Evolutionary conservation across 2,888 invertebrate species (phyloP), one percentile per base, ranked within the genome.

Genomic region (Trichopoda pennipes): DNA sequence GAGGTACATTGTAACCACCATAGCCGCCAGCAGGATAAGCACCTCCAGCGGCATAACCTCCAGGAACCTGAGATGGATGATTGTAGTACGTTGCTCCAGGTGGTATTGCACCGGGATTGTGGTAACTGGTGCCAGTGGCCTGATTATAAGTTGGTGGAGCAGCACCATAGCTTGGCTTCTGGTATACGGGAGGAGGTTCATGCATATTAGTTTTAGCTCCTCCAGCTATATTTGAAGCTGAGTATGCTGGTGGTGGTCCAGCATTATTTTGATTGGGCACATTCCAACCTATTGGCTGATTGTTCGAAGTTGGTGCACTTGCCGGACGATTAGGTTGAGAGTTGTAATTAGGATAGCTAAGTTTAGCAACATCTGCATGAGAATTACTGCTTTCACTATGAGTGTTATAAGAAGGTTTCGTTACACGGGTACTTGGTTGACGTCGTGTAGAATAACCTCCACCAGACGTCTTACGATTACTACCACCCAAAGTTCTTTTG

Each of bases 171-270:
- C 86, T 87, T 47, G 87, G 87, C 6, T 87, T 87, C 55, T 88
- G 87, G 78, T 91, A 91, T 3, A 87, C 80, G 6, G 91, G 91
- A 35, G 91, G 88, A 3, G 86, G 74, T 83, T 90, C 90, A 81
- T 90, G 85, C 19, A 90, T 77, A 68, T 90, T 90, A 12, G 90
- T 87, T 14, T 87, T 87, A 0, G 88, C 89, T 16, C 90, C 91
- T 6, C 90, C 90, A 9, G 75, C 86, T 0, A 88, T 87, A 85
- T 90, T 90, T 1, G 88, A 84, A 10, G 89, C 86, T 0, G 89
- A 89, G 77, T 91, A 90, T 0, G 89, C 86, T 16, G 91, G 91
- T 21, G 91, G 90, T n/a, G 90, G 90, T 21, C 90, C 91, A 1
- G 73, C 69, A 51, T 70, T 64, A 16, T 51, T 56, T 51, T 89